These are phyloP conservation scores for Psilopsiagon aymara DNA, from an alignment of 2,113 vertebrate genomes.

Conservation along the genomic window DNA sequence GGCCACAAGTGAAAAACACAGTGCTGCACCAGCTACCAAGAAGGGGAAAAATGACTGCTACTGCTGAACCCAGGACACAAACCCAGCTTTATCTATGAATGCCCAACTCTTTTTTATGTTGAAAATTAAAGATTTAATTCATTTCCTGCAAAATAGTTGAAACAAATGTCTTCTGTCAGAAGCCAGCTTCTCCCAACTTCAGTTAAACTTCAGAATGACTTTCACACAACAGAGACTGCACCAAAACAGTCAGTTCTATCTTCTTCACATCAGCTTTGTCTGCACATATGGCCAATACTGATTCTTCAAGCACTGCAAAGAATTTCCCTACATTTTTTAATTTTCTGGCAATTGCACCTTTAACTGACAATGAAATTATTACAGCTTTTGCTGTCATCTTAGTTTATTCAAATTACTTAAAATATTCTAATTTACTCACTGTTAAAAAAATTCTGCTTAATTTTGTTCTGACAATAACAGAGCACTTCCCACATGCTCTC, in stretches of 20 bases:
- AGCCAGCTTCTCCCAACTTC: slow-evolving; percentile 10
- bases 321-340: slow-evolving; percentile 29
- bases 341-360: slow-evolving; percentile 58
- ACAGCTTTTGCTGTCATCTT: slow-evolving; percentile 38
- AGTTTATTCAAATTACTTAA: slow-evolving; percentile 27
- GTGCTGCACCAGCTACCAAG: too few species aligned
- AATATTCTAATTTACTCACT: background rate
- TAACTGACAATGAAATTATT: slow-evolving; percentile 51
- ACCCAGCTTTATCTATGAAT: slow-evolving; percentile 34
- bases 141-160: slow-evolving; percentile 43
- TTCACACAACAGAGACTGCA: slow-evolving; percentile 10
- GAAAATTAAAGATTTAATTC: slow-evolving; percentile 50
- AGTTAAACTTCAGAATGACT: slow-evolving; percentile 57
- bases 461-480: slow-evolving; percentile 18
- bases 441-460: slow-evolving; percentile 20
- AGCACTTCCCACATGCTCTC: background rate
- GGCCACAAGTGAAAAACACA: too few species aligned
- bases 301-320: slow-evolving; percentile 11
- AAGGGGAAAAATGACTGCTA: too few species aligned
- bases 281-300: background rate
- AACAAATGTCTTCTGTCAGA: slow-evolving; percentile 44
- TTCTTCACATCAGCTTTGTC: background rate
- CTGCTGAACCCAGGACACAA: too few species aligned
- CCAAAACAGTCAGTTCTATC: background rate
- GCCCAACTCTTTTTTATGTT: background rate